Percentiles rank a stretch among this genome's conserved stretches.
Conservation (phyloP, 2,113 vertebrate species). For the Syrrhaptes paradoxus region DNA sequence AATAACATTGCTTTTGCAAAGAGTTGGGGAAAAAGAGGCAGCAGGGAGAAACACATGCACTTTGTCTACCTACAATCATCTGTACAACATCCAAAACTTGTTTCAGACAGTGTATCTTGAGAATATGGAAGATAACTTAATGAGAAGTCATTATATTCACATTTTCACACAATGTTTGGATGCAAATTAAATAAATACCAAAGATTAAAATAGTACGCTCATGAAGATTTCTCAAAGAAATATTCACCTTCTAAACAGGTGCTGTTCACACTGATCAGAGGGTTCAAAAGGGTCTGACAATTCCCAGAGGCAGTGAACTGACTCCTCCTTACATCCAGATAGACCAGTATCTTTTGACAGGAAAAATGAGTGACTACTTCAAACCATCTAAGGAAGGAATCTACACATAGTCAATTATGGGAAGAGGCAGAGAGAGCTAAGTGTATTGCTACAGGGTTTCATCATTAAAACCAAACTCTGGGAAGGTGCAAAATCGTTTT, state of each 20-base stretch:
- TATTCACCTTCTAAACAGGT: constrained; percentile 1
- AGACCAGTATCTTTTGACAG: neutral
- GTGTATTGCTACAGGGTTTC: neutral
- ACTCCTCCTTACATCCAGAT: neutral
- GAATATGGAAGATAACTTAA: constrained; percentile 43
- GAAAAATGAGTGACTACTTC: neutral
- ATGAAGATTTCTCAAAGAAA: neutral
- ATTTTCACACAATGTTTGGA: constrained; percentile 45
- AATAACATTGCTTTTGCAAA: neutral
- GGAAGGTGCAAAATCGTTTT: neutral
- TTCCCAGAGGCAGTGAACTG: neutral
- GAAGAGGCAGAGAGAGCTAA: neutral
- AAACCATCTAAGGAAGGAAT: neutral
- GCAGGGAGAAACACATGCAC: neutral
- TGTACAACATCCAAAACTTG: neutral
- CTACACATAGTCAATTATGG: neutral
- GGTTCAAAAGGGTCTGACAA: neutral
- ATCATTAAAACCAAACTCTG: neutral
- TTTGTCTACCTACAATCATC: neutral
- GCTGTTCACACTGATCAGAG: neutral
- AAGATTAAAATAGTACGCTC: constrained; percentile 5
- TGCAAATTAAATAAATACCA: constrained; percentile 42
- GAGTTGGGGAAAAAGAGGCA: constrained; percentile 6
- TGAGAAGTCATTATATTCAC: constrained; percentile 39
- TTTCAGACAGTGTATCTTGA: constrained; percentile 12